These are phyloP conservation scores for Pachycephus smyrnensis DNA, from an alignment of 2,888 invertebrate species.

Conservation along the genomic window DNA sequence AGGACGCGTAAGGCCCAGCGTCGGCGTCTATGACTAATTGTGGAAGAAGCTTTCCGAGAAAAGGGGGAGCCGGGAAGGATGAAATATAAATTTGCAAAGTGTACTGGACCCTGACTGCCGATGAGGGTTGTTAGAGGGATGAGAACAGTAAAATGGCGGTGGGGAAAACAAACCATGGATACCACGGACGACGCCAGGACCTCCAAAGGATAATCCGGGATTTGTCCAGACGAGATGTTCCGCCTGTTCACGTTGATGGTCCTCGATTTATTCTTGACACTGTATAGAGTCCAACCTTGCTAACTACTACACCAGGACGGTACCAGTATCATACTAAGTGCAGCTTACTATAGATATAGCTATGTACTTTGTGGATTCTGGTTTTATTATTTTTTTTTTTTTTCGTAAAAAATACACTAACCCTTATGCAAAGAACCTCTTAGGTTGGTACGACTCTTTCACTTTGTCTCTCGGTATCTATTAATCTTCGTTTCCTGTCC, in stretches of 20 bases:
- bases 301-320: not conserved
- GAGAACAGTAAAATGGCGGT: not conserved
- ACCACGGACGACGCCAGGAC: not conserved
- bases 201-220: constrained; percentile 21
- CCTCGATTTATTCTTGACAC: not conserved
- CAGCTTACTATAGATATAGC: not conserved
- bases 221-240: constrained; percentile 14
- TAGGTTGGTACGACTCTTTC: no score
- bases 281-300: not conserved
- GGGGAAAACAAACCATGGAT: not conserved
- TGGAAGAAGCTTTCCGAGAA: constrained; percentile 9
- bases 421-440: no score
- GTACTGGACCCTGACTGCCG: not conserved
- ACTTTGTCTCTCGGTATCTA: no score
- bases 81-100: constrained; percentile 10
- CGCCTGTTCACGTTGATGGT: constrained; percentile 4
- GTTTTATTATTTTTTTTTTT: no score
- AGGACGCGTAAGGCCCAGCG: not conserved
- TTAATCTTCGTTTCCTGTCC: no score
- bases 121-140: not conserved
- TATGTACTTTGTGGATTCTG: no score
- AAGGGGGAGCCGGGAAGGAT: not conserved
- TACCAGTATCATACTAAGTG: not conserved
- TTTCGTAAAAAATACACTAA: no score
- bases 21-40: constrained; percentile 18